phyloP scores from a whole-genome alignment of 1,140 invertebrate species.

The Antheraea mylitta region DNA sequence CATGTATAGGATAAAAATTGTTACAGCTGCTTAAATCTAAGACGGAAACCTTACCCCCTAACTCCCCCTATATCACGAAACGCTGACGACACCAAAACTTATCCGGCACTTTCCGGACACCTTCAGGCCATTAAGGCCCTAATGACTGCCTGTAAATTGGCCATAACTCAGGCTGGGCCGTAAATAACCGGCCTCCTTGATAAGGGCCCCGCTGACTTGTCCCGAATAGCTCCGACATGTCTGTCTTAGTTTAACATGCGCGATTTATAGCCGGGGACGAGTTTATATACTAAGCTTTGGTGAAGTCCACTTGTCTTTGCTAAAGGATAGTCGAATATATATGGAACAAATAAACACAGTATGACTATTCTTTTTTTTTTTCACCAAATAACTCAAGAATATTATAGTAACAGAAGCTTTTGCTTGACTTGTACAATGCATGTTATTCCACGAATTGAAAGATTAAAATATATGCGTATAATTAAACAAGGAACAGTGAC shows the following conservation, averaged over 20 bases:
- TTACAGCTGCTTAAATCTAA: no score
- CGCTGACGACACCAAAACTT: constrained; percentile 57
- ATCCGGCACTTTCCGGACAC: constrained; percentile 54
- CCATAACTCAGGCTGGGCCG: constrained; percentile 49
- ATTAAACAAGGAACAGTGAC: no score
- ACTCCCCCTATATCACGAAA: constrained; percentile 9
- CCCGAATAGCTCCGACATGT: constrained; percentile 32
- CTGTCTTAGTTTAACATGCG: constrained; percentile 46
- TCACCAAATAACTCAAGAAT: no score
- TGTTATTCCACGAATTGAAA: no score
- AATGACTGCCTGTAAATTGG: constrained; percentile 67
- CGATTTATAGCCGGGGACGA: constrained; percentile 33
- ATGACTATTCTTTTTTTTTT: no score
- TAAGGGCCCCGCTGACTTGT: constrained; percentile 47
- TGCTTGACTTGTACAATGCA: no score
- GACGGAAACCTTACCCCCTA: no score
- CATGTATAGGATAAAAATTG: no score
- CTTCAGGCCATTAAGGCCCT: constrained; percentile 70
- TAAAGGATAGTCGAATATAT: not conserved
- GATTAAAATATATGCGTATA: no score
- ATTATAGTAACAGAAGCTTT: no score
- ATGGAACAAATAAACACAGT: no score
- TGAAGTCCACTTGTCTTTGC: not conserved
- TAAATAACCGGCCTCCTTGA: constrained; percentile 45
- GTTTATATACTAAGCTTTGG: constrained; percentile 16